Evolutionary conservation across 2,797 vertebrate genomes (phyloP), one percentile per base, ranked within the genome.

Genomic region (Dermochelys coriacea): DNA sequence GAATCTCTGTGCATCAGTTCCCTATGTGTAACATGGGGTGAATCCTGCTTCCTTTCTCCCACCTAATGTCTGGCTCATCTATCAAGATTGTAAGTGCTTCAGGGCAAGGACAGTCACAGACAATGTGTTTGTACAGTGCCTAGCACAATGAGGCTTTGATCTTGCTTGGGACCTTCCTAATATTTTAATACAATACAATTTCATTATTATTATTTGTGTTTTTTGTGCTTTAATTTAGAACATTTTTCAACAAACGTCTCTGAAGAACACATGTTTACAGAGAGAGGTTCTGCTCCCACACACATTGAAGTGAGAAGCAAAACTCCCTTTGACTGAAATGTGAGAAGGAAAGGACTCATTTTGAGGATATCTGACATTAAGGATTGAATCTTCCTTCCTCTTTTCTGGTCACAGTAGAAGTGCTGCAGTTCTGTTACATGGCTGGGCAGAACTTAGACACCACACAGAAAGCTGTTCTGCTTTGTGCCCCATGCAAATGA

Each of bases 351-450:
- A 49, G 25, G 54, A 21, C 85, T 80, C 81, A 37, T 93, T 74
- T 90, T 91, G 90, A 97, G 93, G 14, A 89, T 61, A 88, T 71
- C 85, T 96, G 93, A 84, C 51, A 84, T 16, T 75, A 64, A 80
- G 68, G 85, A 95, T 57, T 37, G 9, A 68, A 88, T 92, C 80
- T 54, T 80, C 78, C 78, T 94, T 15, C 23, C 14, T 75, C 12
- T 29, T 87, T 90, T 1, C 45, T 49, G 31, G 80, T 75, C 87
- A 19, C 45, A 92, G 89, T 75, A 29, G n/a, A 95, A 91, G 19
- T 25, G 29, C 41, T 49, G 27, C 41, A 49, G 25, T 49, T 49
- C 82, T 94, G 91, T 82, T 64, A 59, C 51, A 87, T 57, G 82
- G 50, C 2, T 6, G 57, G 49, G 64, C 29, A 68, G 31, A 55